phyloP scores from a whole-genome alignment of 2,888 invertebrate species.

The Scaptomyza parva region DNA sequence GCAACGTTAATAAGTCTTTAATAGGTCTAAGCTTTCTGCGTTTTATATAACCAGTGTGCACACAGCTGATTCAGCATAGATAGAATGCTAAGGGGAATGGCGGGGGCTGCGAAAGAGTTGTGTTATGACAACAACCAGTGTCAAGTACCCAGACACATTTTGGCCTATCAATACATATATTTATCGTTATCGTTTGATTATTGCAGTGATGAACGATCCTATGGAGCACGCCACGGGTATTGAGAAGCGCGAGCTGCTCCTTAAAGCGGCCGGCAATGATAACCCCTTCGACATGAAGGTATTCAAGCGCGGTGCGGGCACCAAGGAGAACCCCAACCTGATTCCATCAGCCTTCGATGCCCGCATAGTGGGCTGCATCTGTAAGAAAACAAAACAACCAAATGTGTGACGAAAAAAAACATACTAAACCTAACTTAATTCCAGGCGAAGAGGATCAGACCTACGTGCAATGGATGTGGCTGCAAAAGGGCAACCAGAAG shows the following conservation, averaged over 20 bases:
- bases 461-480: constrained; percentile 97
- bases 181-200: constrained; percentile 10
- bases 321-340: constrained; percentile 93
- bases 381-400: constrained; percentile 85
- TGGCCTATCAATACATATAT: constrained; percentile 6
- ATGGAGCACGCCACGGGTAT: constrained; percentile 97
- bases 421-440: neutral
- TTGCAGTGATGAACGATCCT: constrained; percentile 92
- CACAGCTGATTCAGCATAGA: constrained; percentile 54
- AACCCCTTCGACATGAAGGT: constrained; percentile 94
- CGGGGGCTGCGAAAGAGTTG: constrained; percentile 1
- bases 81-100: neutral
- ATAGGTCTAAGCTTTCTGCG: constrained; percentile 2
- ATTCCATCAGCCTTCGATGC: constrained; percentile 96
- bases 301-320: constrained; percentile 92
- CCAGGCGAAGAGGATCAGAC: constrained; percentile 95
- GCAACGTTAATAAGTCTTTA: neutral
- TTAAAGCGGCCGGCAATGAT: constrained; percentile 94
- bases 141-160: neutral
- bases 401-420: neutral
- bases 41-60: constrained; percentile 60
- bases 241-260: constrained; percentile 95
- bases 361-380: constrained; percentile 97
- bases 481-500: constrained; percentile 94
- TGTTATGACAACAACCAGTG: neutral